Evolutionary conservation across 2,888 invertebrate species (phyloP).

Genomic region (Apodemia zela): DNA sequence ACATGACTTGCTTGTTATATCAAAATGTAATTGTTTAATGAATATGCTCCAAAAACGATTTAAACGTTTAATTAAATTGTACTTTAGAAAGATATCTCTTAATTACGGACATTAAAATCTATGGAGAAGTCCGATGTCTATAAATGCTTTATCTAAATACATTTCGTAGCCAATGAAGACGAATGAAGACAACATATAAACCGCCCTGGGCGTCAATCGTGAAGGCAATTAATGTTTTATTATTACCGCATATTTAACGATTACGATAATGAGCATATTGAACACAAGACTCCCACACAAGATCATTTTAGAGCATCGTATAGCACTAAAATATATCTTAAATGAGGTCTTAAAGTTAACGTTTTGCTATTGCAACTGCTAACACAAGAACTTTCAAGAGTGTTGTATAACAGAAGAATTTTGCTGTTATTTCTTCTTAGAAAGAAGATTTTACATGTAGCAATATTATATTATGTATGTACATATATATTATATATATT

Average conservation of each 20-base stretch:
- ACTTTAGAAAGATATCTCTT: background rate
- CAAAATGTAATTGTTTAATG: too few relatives aligned
- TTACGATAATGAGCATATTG: slow-evolving; percentile 15
- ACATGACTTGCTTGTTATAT: too few relatives aligned
- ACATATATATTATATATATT: too few relatives aligned
- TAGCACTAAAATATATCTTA: background rate
- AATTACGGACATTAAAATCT: slow-evolving; percentile 2
- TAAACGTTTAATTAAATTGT: too few relatives aligned
- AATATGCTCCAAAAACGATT: too few relatives aligned
- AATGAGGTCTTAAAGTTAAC: too few relatives aligned
- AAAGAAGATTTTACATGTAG: too few relatives aligned
- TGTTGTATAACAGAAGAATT: too few relatives aligned
- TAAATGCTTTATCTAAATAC: slow-evolving; percentile 4
- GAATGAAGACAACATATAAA: slow-evolving; percentile 10
- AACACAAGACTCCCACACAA: slow-evolving; percentile 9
- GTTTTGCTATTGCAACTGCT: too few relatives aligned
- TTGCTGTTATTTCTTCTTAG: too few relatives aligned
- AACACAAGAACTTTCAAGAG: too few relatives aligned
- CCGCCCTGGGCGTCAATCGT: slow-evolving; percentile 9
- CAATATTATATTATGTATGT: too few relatives aligned
- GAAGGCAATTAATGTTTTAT: slow-evolving; percentile 13
- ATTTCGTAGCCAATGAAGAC: slow-evolving; percentile 4
- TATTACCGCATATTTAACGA: slow-evolving; percentile 11
- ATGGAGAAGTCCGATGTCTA: slow-evolving; percentile 1
- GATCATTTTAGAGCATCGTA: background rate